Evolutionary conservation across 1,140 invertebrate species (phyloP).

Genomic region (Octopus sinensis): DNA sequence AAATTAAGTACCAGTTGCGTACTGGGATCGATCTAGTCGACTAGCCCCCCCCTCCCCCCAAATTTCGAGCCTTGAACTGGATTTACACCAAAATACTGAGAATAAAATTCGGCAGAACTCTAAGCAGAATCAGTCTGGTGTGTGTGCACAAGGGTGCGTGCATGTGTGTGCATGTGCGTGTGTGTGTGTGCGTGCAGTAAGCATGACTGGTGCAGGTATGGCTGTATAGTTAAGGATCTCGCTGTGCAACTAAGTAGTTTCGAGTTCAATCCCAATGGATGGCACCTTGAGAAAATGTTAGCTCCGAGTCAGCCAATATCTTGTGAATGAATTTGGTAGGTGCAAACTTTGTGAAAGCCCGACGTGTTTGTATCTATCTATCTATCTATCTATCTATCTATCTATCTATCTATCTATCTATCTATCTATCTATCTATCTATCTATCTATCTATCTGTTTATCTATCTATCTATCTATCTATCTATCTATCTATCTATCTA

Average conservation of each 20-base stretch:
- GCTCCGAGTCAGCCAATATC: neutral
- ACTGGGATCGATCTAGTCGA: neutral
- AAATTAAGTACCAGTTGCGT: neutral
- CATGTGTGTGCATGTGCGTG: no score
- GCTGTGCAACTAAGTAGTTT: slow-evolving; percentile 1
- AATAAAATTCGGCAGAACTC: no score
- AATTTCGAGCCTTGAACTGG: no score
- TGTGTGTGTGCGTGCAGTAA: no score
- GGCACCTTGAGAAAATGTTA: neutral
- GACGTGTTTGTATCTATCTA: slow-evolving; percentile 10
- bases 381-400: slow-evolving; percentile 9
- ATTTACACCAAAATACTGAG: no score
- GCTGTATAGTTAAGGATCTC: neutral
- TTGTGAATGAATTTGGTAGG: neutral
- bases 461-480: slow-evolving; percentile 6
- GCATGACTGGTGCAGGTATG: no score
- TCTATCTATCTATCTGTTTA: neutral
- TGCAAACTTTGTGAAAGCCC: neutral
- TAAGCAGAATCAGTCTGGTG: no score
- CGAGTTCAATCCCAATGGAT: neutral
- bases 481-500: slow-evolving; percentile 13
- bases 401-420: neutral
- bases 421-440: neutral
- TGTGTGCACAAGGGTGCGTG: no score
- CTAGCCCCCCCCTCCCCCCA: neutral